These are phyloP conservation scores for Dexiosoma caninum DNA, from an alignment of 2,888 invertebrate genomes.

Conservation along the genomic window DNA sequence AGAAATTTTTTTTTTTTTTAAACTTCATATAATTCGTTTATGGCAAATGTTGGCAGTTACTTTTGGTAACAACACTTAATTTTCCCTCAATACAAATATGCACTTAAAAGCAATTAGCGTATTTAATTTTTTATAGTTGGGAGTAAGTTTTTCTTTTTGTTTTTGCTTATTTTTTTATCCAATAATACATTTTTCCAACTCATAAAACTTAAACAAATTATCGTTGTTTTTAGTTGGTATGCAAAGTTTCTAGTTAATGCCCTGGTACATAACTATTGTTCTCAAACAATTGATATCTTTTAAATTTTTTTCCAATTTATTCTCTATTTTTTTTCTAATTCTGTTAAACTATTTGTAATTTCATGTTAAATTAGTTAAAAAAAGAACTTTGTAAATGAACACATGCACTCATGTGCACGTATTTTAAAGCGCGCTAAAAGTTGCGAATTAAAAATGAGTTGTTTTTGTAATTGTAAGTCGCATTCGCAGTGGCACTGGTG, in stretches of 20 bases:
- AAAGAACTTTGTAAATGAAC: slow-evolving; percentile 48
- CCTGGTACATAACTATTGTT: slow-evolving; percentile 40
- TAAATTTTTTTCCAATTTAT: not conserved
- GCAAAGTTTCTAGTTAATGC: slow-evolving; percentile 47
- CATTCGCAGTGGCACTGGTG: not conserved
- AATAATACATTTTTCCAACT: slow-evolving; percentile 31
- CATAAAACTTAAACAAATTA: slow-evolving; percentile 55
- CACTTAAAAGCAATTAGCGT: slow-evolving; percentile 45
- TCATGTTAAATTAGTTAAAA: slow-evolving; percentile 60
- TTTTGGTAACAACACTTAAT: not conserved
- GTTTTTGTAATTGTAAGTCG: slow-evolving; percentile 4
- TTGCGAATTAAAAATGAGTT: slow-evolving; percentile 57
- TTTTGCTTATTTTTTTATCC: not conserved
- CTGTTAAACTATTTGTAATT: slow-evolving; percentile 50
- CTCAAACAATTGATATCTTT: slow-evolving; percentile 50
- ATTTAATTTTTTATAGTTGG: slow-evolving; percentile 7
- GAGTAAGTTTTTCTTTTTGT: slow-evolving; percentile 1
- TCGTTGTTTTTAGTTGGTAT: slow-evolving; percentile 38
- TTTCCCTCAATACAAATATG: not conserved
- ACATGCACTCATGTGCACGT: too few relatives aligned
- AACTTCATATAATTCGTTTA: too few relatives aligned
- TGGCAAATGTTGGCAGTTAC: too few relatives aligned
- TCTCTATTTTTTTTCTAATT: slow-evolving; percentile 4
- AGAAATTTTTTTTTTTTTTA: too few relatives aligned
- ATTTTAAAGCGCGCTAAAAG: slow-evolving; percentile 57